A percentile compares a stretch with the other conserved stretches of the same genome.
Conservation (phyloP, 2,888 invertebrate genomes). For the Tyria jacobaeae region DNA sequence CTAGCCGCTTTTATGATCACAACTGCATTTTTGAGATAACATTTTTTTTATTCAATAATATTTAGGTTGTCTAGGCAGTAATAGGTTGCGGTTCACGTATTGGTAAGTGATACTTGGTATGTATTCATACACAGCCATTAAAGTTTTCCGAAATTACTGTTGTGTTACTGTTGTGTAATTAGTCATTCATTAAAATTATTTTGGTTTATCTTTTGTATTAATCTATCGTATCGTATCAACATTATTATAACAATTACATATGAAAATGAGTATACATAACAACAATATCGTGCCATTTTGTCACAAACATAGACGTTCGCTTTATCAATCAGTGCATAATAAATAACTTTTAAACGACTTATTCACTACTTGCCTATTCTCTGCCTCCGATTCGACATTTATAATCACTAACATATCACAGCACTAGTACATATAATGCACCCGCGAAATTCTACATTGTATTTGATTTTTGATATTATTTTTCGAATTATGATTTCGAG, state of each 20-base stretch:
- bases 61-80: conserved; percentile 25
- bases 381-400: conserved; percentile 66
- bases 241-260: not conserved
- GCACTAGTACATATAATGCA: conserved; percentile 49
- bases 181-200: not conserved
- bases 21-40: conserved; percentile 47
- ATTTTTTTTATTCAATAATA: conserved; percentile 25
- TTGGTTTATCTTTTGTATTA: no score
- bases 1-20: conserved; percentile 50
- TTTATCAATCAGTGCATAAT: conserved; percentile 33
- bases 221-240: no score
- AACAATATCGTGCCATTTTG: conserved; percentile 20
- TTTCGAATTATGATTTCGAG: conserved; percentile 47
- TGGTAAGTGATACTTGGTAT: conserved; percentile 18
- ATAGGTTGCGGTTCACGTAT: conserved; percentile 20
- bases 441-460: conserved; percentile 48
- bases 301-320: conserved; percentile 22
- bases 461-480: conserved; percentile 51
- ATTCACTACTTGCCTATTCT: conserved; percentile 64
- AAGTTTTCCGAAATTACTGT: conserved; percentile 17
- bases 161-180: no score
- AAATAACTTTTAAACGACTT: conserved; percentile 30
- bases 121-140: conserved; percentile 15
- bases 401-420: conserved; percentile 55
- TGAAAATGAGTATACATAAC: conserved; percentile 14